Conservation (phyloP, 2,888 invertebrate species). For the Cataglyphis altisquamis region DNA sequence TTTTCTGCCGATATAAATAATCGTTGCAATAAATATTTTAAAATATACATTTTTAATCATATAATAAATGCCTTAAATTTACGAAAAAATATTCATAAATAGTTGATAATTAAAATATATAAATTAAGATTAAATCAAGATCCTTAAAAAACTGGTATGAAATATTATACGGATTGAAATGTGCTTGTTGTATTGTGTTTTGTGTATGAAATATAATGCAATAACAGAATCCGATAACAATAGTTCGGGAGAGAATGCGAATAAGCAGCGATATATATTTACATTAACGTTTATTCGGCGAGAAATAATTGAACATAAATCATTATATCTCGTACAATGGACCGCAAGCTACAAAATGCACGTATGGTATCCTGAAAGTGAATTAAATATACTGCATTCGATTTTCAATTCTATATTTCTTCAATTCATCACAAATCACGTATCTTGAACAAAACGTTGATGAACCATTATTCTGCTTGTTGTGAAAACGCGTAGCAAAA, state of each 20-base stretch:
- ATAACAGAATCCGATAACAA: constrained; percentile 7
- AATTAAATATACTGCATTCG: not conserved
- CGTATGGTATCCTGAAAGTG: not conserved
- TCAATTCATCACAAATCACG: not conserved
- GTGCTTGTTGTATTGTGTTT: not conserved
- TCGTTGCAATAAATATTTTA: not conserved
- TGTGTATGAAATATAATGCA: not conserved
- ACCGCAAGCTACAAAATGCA: not conserved
- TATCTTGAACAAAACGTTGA: not conserved
- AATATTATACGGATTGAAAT: constrained; percentile 4
- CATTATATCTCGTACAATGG: not conserved
- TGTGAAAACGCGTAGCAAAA: not conserved
- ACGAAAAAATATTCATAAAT: constrained; percentile 16
- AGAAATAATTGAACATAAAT: constrained; percentile 9
- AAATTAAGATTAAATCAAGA: not conserved
- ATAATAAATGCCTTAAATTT: not conserved
- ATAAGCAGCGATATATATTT: constrained; percentile 10
- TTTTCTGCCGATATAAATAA: not conserved
- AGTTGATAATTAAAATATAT: not conserved
- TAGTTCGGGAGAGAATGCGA: not conserved
- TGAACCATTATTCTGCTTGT: not conserved
- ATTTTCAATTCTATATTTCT: constrained; percentile 21
- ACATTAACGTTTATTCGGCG: not conserved
- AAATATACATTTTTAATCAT: constrained; percentile 20
- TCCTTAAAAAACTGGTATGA: not conserved